Percentiles rank a stretch among this genome's conserved stretches.
Conservation (phyloP, 2,113 vertebrate genomes). For the Mus spicilegus region DNA sequence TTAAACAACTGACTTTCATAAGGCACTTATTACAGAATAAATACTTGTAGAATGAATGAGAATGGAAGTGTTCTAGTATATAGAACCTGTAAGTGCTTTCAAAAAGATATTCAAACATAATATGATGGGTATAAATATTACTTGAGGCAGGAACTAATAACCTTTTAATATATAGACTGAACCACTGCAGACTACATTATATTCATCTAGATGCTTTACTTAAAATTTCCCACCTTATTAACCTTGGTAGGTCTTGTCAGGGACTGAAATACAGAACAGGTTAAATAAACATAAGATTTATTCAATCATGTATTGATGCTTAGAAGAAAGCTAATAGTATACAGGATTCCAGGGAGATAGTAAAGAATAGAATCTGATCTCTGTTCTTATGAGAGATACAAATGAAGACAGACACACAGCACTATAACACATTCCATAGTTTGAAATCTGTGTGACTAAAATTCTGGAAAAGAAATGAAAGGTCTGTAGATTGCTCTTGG, state of each 20-base stretch:
- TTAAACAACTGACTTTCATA: background rate
- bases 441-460: background rate
- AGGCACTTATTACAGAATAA: background rate
- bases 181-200: background rate
- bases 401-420: background rate
- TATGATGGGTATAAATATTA: slow-evolving; percentile 19
- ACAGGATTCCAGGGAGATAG: background rate
- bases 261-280: background rate
- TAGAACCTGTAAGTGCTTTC: background rate
- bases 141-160: background rate
- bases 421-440: background rate
- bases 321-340: background rate
- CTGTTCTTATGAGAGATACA: background rate
- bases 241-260: background rate
- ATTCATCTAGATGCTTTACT: background rate
- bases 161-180: background rate
- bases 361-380: background rate
- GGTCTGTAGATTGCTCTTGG: background rate
- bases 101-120: slow-evolving; percentile 31
- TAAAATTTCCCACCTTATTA: background rate
- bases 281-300: background rate
- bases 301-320: background rate
- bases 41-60: slow-evolving; percentile 42
- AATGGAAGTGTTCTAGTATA: background rate
- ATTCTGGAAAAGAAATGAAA: background rate